A percentile compares a stretch with the other conserved stretches of the same genome.
Conservation (phyloP, 2,888 invertebrate genomes). For the Cryptocephalus moraei region DNA sequence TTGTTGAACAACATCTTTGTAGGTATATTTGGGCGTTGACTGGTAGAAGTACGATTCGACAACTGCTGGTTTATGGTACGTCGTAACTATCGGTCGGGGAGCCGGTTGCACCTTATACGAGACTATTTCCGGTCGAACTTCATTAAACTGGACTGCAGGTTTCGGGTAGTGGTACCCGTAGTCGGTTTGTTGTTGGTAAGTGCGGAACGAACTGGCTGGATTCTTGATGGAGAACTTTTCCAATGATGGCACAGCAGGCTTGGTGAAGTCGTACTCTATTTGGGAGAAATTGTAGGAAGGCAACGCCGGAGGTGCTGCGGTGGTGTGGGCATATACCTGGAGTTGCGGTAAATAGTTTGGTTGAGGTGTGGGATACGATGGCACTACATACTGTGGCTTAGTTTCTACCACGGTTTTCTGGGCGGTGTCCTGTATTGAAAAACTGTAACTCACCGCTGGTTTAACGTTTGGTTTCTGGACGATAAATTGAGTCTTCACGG, state of each 20-base stretch:
- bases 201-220: not conserved
- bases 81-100: not conserved
- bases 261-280: too few species aligned
- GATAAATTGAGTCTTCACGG: conserved; percentile 7
- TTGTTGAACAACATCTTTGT: conserved; percentile 3
- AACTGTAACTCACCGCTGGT: conserved; percentile 7
- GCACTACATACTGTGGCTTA: not conserved
- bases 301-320: too few species aligned
- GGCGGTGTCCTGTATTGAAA: conserved; percentile 1
- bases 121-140: not conserved
- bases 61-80: conserved; percentile 4
- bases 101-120: conserved; percentile 3
- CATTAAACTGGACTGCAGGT: not conserved
- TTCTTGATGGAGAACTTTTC: too few species aligned
- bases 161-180: not conserved
- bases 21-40: conserved; percentile 4
- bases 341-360: too few species aligned
- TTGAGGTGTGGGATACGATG: conserved; percentile 6
- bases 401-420: conserved; percentile 4
- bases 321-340: too few species aligned
- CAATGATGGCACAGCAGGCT: too few species aligned
- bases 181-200: not conserved
- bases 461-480: conserved; percentile 3
- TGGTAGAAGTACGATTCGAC: conserved; percentile 7
- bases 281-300: too few species aligned